Conservation (phyloP, 1,140 invertebrate species). For the Sitophilus oryzae region DNA sequence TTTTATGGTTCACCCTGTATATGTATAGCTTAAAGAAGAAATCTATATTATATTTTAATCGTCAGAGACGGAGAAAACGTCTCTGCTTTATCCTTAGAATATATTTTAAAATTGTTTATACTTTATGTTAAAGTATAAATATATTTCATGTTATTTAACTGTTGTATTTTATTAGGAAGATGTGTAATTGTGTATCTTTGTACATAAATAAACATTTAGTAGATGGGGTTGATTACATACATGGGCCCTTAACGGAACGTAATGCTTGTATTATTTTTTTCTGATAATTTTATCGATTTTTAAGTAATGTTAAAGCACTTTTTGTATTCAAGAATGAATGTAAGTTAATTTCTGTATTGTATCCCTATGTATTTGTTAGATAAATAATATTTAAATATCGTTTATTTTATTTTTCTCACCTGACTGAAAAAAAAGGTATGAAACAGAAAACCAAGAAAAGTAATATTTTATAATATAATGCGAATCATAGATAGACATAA, state of each 20-base stretch:
- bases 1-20: too few species aligned
- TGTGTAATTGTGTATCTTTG: neutral
- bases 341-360: neutral
- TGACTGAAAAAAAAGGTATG: neutral
- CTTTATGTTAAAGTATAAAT: constrained; percentile 21
- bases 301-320: too few species aligned
- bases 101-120: constrained; percentile 4
- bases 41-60: too few species aligned
- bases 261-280: too few species aligned
- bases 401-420: neutral
- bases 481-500: too few species aligned
- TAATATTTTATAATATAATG: too few species aligned
- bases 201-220: neutral
- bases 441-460: too few species aligned
- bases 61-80: too few species aligned
- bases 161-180: constrained; percentile 12
- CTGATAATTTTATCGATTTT: too few species aligned
- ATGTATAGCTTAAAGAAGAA: too few species aligned
- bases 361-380: neutral
- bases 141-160: neutral
- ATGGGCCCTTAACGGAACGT: too few species aligned
- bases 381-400: constrained; percentile 8
- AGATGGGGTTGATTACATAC: too few species aligned
- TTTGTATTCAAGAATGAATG: neutral
- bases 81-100: neutral